Percentiles rank a stretch among this genome's conserved stretches.
phyloP scores from a whole-genome alignment of 2,888 invertebrate species.

The Ornithoptera alexandrae region DNA sequence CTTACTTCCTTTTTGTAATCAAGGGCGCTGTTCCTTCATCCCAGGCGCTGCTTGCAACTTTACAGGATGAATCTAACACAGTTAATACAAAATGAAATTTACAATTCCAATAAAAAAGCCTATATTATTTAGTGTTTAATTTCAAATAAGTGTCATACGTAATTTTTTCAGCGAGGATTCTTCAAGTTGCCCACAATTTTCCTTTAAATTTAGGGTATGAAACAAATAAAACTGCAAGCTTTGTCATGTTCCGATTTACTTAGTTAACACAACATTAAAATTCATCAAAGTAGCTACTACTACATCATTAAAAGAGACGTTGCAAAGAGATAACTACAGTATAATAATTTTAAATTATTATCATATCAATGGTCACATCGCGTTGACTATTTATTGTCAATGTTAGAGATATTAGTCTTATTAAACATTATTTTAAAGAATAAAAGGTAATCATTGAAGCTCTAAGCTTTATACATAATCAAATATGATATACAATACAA shows the following conservation, averaged over 20 bases:
- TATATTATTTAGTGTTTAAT: not conserved
- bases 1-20: constrained; percentile 48
- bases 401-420: constrained; percentile 30
- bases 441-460: constrained; percentile 20
- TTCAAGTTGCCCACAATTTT: not conserved
- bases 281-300: constrained; percentile 47
- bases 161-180: not conserved
- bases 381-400: constrained; percentile 62
- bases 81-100: not conserved
- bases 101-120: not conserved
- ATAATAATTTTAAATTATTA: constrained; percentile 58
- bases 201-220: not conserved
- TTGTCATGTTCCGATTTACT: constrained; percentile 61
- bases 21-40: constrained; percentile 53
- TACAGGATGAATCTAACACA: not conserved
- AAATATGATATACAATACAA: constrained; percentile 23
- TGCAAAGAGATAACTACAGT: constrained; percentile 44
- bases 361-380: constrained; percentile 53
- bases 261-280: constrained; percentile 60
- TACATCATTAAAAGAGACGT: constrained; percentile 35
- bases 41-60: constrained; percentile 46
- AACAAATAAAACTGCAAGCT: constrained; percentile 36
- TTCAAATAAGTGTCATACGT: not conserved
- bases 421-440: constrained; percentile 7
- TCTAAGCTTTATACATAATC: constrained; percentile 36